A percentile compares a stretch with the other conserved stretches of the same genome.
Conservation (phyloP, 2,113 vertebrate genomes). For the Cyanoramphus novaezelandiae region DNA sequence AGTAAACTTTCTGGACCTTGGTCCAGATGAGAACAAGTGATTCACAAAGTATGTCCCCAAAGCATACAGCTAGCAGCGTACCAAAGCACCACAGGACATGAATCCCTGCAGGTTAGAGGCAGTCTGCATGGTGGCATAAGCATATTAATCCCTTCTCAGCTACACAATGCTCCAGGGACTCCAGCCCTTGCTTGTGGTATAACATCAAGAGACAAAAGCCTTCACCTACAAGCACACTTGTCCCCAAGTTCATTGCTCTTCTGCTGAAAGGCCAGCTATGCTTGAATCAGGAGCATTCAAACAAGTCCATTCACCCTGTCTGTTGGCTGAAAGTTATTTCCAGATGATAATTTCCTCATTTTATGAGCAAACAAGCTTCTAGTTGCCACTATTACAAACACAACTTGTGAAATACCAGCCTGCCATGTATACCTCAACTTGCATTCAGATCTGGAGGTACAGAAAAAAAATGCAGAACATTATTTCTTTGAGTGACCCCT, state of each 20-base stretch:
- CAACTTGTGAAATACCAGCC: not conserved
- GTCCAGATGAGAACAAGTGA: not conserved
- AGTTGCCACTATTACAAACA: not conserved
- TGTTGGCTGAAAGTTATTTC: not conserved
- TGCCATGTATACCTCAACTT: not conserved
- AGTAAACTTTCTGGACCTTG: not conserved
- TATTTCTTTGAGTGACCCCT: not conserved
- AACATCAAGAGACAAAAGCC: not conserved
- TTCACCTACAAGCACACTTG: fast-evolving
- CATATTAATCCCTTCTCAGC: not conserved
- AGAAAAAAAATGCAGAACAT: not conserved
- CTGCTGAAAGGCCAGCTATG: not conserved
- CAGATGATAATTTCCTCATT: not conserved
- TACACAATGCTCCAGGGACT: not conserved
- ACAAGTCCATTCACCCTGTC: not conserved
- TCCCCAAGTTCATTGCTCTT: not conserved
- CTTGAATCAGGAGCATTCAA: not conserved
- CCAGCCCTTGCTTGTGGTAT: not conserved
- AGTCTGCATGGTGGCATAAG: not conserved
- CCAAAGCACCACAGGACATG: not conserved
- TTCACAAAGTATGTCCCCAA: fast-evolving
- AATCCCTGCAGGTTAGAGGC: not conserved
- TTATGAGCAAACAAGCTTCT: not conserved
- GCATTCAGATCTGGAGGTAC: not conserved
- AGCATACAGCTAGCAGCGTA: fast-evolving